Evolutionary conservation across 2,888 invertebrate species (phyloP).

Genomic region (Stenchaetothrips biformis): DNA sequence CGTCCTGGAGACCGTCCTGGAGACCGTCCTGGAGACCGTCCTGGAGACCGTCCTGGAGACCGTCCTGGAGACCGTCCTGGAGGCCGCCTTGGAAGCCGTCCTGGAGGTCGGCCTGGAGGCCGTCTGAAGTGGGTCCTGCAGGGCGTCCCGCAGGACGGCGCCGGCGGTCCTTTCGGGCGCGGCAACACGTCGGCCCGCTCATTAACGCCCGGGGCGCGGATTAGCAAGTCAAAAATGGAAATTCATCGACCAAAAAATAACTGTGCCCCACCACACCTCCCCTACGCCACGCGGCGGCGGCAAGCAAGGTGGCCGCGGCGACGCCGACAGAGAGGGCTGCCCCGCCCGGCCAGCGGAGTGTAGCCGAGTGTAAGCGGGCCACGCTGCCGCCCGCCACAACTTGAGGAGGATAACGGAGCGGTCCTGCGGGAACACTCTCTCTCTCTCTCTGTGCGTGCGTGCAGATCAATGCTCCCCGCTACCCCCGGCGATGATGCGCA

Average conservation of each 20-base stretch:
- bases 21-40: too few species aligned
- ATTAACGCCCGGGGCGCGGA: neutral
- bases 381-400: neutral
- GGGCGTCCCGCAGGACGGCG: neutral
- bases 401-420: neutral
- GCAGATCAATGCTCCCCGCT: constrained; percentile 11
- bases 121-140: neutral
- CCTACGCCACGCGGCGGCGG: neutral
- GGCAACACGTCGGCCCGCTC: neutral
- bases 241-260: constrained; percentile 16
- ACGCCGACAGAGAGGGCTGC: neutral
- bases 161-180: neutral
- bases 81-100: too few species aligned
- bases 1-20: too few species aligned
- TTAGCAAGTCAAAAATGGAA: constrained; percentile 21
- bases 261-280: neutral
- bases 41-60: too few species aligned
- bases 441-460: too few species aligned
- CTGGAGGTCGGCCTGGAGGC: too few species aligned
- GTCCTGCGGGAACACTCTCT: neutral
- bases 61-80: too few species aligned
- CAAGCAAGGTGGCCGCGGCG: neutral
- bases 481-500: neutral
- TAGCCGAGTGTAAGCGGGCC: neutral
- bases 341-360: too few species aligned